Evolutionary conservation across 2,113 vertebrate genomes (phyloP).

Genomic region (Tragelaphus scriptus): DNA sequence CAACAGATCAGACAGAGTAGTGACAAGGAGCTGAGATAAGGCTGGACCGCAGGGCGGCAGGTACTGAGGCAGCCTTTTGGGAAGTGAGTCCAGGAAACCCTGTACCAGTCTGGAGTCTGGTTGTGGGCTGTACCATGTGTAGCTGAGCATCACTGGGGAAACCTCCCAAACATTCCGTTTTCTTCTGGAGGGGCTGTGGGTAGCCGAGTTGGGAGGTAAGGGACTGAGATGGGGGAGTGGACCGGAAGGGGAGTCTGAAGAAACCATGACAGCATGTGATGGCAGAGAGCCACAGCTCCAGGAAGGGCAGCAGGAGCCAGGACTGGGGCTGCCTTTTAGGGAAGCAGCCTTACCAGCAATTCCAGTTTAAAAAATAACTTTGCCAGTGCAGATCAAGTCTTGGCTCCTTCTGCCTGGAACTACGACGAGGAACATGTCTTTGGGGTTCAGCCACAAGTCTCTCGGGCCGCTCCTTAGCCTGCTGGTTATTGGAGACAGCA

Average conservation of each 20-base stretch:
- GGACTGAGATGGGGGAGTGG: neutral
- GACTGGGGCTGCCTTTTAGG: slow-evolving; percentile 53
- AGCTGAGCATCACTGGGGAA: neutral
- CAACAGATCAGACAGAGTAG: neutral
- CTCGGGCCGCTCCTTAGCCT: neutral
- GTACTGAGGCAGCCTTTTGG: neutral
- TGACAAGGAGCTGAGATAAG: neutral
- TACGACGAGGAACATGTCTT: neutral
- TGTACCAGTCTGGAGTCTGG: neutral
- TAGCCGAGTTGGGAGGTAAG: neutral
- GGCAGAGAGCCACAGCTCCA: slow-evolving; percentile 45
- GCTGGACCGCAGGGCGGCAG: neutral
- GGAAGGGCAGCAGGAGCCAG: slow-evolving; percentile 1
- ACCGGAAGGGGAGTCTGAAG: neutral
- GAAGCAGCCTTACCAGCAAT: slow-evolving; percentile 58
- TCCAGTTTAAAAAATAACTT: slow-evolving; percentile 61
- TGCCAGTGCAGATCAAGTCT: slow-evolving; percentile 12
- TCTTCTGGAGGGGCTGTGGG: neutral
- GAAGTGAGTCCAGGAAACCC: neutral
- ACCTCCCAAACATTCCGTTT: neutral
- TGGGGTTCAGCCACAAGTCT: neutral
- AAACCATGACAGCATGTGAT: neutral
- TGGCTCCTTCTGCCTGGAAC: neutral
- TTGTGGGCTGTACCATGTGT: neutral
- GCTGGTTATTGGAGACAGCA: neutral